Percentiles rank a stretch among this genome's conserved stretches.
These are phyloP conservation scores for Aphelocoma californica DNA, from an alignment of 2,797 vertebrate genomes.

Conservation along the genomic window DNA sequence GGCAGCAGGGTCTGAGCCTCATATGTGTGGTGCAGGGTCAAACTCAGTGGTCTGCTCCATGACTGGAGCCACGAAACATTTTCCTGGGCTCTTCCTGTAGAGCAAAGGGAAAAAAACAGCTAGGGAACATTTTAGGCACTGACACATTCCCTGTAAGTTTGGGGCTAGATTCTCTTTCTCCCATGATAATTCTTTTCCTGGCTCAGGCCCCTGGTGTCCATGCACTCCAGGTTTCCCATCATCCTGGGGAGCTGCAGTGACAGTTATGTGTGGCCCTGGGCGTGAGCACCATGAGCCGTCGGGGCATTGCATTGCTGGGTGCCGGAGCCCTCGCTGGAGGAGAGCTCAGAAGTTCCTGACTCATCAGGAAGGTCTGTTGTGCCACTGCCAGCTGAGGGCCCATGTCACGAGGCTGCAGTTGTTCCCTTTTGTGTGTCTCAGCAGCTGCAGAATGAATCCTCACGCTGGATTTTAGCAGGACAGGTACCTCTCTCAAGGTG, in stretches of 20 bases:
- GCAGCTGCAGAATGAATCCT: neutral
- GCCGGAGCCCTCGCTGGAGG: neutral
- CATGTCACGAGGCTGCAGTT: neutral
- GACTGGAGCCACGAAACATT: neutral
- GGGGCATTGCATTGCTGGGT: neutral
- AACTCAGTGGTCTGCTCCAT: neutral
- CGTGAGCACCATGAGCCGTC: rapidly evolving
- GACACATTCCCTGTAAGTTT: neutral
- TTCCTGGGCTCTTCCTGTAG: neutral
- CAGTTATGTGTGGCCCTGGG: neutral
- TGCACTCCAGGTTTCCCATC: neutral
- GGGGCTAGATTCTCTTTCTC: neutral
- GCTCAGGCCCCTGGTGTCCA: rapidly evolving
- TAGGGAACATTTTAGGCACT: neutral
- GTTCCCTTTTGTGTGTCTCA: neutral
- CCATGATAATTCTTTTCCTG: neutral
- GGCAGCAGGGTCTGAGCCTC: neutral
- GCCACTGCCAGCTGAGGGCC: neutral
- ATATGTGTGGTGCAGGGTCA: neutral
- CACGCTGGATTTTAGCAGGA: neutral
- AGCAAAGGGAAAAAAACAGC: neutral
- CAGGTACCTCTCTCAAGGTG: neutral
- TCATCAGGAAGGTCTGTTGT: neutral
- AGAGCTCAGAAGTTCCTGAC: neutral
- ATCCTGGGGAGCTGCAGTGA: neutral